phyloP scores from a whole-genome alignment of 1,140 invertebrate species.

The Cydia splendana region DNA sequence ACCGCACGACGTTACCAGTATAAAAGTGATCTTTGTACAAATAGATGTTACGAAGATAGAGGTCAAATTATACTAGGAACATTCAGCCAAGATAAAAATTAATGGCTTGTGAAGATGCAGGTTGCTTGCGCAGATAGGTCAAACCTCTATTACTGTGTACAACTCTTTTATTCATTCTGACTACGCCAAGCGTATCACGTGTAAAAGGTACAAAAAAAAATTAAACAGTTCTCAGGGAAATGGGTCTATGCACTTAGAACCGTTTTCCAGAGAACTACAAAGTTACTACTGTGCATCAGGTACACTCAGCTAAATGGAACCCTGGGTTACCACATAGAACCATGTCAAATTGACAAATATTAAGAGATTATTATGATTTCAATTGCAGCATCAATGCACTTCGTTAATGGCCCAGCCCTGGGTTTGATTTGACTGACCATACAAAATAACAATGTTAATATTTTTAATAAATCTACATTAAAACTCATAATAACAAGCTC shows the following conservation, averaged over 20 bases:
- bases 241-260: too few species aligned
- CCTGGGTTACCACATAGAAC: too few species aligned
- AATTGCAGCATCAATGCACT: background rate
- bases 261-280: too few species aligned
- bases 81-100: background rate
- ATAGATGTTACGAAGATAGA: background rate
- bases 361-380: too few species aligned
- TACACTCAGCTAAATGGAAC: too few species aligned
- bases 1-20: background rate
- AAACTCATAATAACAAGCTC: constrained; percentile 72
- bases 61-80: background rate
- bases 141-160: background rate
- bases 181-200: background rate
- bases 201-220: constrained; percentile 37
- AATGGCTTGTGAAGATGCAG: background rate
- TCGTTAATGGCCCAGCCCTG: background rate
- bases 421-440: background rate
- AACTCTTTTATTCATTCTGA: background rate
- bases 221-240: background rate
- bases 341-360: too few species aligned
- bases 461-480: constrained; percentile 43
- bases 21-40: background rate
- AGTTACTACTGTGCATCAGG: too few species aligned
- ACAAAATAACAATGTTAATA: background rate
- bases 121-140: background rate